Base-by-base conservation (phyloP, 2,113 vertebrate species). In the Hemibagrus wyckioides region DNA sequence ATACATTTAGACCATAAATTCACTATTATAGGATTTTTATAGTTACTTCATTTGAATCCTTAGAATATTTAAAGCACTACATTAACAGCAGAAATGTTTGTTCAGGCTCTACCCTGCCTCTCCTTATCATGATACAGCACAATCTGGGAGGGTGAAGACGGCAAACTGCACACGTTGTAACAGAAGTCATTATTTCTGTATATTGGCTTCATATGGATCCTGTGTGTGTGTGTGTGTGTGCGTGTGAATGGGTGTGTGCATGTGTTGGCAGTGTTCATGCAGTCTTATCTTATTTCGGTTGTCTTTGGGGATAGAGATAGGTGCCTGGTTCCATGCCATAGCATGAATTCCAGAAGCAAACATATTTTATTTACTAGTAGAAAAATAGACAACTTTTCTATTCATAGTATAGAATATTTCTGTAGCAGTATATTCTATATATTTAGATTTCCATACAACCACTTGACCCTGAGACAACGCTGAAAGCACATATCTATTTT, bases 201-300 rank as follows among this genome's bases (percentile, higher is more conserved):
- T n/a, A n/a, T n/a, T n/a, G 44, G 71, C 84, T 50, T 3, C 56
- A 48, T 41, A 61, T 54, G 71, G 21, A 41, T 54, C n/a, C 23
- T 85, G 54, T 21, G 25, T 75, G 50, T 30, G 71, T 39, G 56
- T 73, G 65, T 1, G 39, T 44, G 25, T 75, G 50, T 30, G 71
- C 28, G 56, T 56, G 65, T 4, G 21, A 13, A 21, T 44, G 71
- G 17, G 41, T 52, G 39, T 23, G 50, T 79, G 39, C 13, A 41
- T 3, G 33, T 57, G 39, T 56, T 57, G 33, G 67, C 44, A 52
- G 63, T 7, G 54, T 77, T 59, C n/a, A 39, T 10, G 54, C 71
- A 30, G 57, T 85, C 39, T 85, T 61, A 85, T 85, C 71, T 84
- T 33, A 48, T 85, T 77, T 63, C 48, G 50, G 10, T 15, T 17